Evolutionary conservation across 2,888 invertebrate species (phyloP), one percentile per base, ranked within the genome.

Genomic region (Odontomyia ornata): DNA sequence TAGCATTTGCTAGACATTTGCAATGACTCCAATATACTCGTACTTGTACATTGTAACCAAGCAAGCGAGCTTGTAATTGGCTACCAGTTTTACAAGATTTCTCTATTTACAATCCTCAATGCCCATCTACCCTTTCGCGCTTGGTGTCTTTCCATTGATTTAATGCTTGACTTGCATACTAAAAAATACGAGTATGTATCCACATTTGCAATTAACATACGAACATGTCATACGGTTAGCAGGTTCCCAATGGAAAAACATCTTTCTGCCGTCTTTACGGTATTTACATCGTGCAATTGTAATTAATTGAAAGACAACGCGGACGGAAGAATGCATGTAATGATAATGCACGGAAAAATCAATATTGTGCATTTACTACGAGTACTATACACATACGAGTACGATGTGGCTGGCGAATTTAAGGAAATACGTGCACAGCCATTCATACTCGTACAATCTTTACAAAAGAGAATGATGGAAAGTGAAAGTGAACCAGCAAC

Each of bases 21-120:
- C 9, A 9, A 36, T n/a, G n/a, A n/a, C n/a, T n/a, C n/a, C n/a
- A 9, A 36, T 9, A 36, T 36, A 36, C 36, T n/a, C n/a, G n/a
- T n/a, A 36, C 3, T 36, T 36, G 9, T 36, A 9, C 5, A 36
- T 9, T 36, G 36, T 9, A 36, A 36, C 5, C 36, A 36, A 36
- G 36, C 36, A 36, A 36, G 36, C 36, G 9, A 5, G 36, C 52
- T 52, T 13, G 52, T 18, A 27, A 18, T 13, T 36, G 27, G 30
- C 65, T 65, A 65, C 65, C 27, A 28, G 65, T 65, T 36, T 65
- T 65, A 7, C 18, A 65, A 65, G 36, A 65, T 65, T 65, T 65
- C 65, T 65, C 65, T 18, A 65, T 36, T 36, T 65, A 15, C 36
- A 65, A 36, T 21, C 27, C 36, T 18, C 5, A 36, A 30, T 65